Evolutionary conservation across 2,888 invertebrate genomes (phyloP).

Genomic region (Dioctria linearis): DNA sequence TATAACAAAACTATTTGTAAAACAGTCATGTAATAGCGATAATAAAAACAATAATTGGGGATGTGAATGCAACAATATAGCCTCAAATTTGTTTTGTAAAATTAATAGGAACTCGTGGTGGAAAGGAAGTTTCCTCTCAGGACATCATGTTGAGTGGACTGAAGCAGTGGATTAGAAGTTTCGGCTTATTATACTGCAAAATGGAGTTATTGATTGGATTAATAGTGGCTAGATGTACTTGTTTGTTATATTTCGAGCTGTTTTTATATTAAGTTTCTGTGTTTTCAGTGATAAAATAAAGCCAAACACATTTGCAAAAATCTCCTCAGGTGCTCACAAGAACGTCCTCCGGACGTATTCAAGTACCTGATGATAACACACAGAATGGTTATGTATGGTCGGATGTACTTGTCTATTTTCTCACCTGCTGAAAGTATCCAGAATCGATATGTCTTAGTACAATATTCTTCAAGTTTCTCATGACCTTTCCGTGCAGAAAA

Average conservation of each 20-base stretch:
- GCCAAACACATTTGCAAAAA: slow-evolving; percentile 83
- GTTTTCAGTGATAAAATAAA: slow-evolving; percentile 71
- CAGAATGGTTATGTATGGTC: slow-evolving; percentile 93
- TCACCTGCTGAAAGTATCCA: slow-evolving; percentile 89
- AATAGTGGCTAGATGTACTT: slow-evolving; percentile 72
- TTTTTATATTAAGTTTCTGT: not conserved
- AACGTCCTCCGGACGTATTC: slow-evolving; percentile 84
- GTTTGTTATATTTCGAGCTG: not conserved
- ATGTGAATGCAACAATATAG: too few species aligned
- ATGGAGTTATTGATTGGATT: slow-evolving; percentile 85
- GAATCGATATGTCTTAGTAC: slow-evolving; percentile 60
- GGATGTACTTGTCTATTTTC: slow-evolving; percentile 93
- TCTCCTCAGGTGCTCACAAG: slow-evolving; percentile 78
- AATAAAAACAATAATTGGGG: too few species aligned
- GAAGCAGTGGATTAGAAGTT: slow-evolving; percentile 98
- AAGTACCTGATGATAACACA: slow-evolving; percentile 84
- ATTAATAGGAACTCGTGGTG: slow-evolving; percentile 75
- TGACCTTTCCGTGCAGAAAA: slow-evolving; percentile 93
- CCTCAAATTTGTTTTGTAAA: slow-evolving; percentile 64
- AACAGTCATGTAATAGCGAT: too few species aligned
- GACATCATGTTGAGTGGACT: slow-evolving; percentile 92
- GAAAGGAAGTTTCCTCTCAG: slow-evolving; percentile 84
- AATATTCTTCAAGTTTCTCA: slow-evolving; percentile 93
- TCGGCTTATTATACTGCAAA: slow-evolving; percentile 81
- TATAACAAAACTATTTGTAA: too few species aligned